Evolutionary conservation across 1,140 invertebrate genomes (phyloP), one percentile per base, ranked within the genome.

Genomic region (Ceratitis capitata): DNA sequence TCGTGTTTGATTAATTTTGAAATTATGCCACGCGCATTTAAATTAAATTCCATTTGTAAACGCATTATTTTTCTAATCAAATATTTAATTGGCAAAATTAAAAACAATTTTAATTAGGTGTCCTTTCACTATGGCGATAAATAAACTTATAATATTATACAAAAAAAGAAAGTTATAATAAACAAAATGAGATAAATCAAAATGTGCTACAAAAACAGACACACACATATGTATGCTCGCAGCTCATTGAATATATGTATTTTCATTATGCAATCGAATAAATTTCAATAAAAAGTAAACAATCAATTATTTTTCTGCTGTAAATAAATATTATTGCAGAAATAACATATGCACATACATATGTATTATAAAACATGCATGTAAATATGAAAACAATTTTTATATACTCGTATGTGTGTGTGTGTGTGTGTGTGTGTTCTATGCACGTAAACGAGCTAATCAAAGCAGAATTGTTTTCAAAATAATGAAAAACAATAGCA

Each of bases 261-360:
- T 69, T 69, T 69, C 35, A 78, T 78, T 78, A 45, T 35, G 19
- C 39, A 23, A 12, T 78, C n/a, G 39, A 78, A 45, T 78, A 78
- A 78, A 78, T 78, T 78, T 45, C 35, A 19, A 45, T 45, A 78
- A 78, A 78, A 78, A 78, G n/a, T 39, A 78, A 78, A 78, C 69
- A 78, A 78, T 45, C 32, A 78, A 78, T 78, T 78, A 78, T 45
- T 39, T 12, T 45, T 78, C 19, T 12, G 23, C 39, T 78, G 39
- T 45, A 39, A 69, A 45, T 45, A 78, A 78, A 78, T 35, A 78
- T 45, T 78, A 45, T 78, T 78, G 69, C 45, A 78, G 45, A 78
- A 78, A 23, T 45, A n/a, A 78, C 69, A 78, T 23, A 78, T 78
- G n/a, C 4, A 64, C 26, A 35, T 69, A 61, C 2, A 29, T 58